Conservation (phyloP, 2,113 vertebrate genomes). For the Phyllopteryx taeniolatus region DNA sequence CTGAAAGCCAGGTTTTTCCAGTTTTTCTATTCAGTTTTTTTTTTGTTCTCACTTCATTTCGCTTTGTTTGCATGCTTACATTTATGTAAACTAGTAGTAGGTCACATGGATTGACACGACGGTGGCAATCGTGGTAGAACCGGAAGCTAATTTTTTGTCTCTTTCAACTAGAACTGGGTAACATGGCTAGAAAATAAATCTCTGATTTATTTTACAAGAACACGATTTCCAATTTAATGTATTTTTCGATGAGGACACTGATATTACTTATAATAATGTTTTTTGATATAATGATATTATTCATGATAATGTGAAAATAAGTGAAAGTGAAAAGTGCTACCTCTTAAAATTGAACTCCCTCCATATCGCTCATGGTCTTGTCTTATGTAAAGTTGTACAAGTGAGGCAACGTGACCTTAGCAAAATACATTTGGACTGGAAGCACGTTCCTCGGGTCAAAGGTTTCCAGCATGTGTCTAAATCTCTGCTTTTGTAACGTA, state of each 20-base stretch:
- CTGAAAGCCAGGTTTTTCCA: slow-evolving; percentile 80
- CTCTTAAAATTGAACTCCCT: not conserved
- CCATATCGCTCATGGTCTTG: no score
- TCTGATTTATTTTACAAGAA: no score
- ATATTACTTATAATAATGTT: no score
- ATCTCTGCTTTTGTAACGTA: no score
- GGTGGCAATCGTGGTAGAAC: not conserved
- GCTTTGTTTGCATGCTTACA: slow-evolving; percentile 43
- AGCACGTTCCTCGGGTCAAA: no score
- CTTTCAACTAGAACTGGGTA: not conserved
- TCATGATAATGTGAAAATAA: not conserved
- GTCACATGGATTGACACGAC: not conserved
- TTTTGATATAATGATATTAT: no score
- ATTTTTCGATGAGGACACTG: no score
- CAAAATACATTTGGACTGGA: no score
- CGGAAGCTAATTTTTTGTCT: not conserved
- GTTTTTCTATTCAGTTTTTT: slow-evolving; percentile 55
- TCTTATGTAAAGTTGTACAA: no score
- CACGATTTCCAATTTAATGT: no score
- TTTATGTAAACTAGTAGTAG: slow-evolving; percentile 54
- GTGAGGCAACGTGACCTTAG: no score
- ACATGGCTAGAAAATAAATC: not conserved
- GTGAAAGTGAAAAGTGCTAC: not conserved
- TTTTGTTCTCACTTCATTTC: slow-evolving; percentile 59
- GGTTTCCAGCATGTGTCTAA: no score